These are phyloP conservation scores for Calephelis perditalis DNA, from an alignment of 2,888 invertebrate genomes.

Conservation along the genomic window DNA sequence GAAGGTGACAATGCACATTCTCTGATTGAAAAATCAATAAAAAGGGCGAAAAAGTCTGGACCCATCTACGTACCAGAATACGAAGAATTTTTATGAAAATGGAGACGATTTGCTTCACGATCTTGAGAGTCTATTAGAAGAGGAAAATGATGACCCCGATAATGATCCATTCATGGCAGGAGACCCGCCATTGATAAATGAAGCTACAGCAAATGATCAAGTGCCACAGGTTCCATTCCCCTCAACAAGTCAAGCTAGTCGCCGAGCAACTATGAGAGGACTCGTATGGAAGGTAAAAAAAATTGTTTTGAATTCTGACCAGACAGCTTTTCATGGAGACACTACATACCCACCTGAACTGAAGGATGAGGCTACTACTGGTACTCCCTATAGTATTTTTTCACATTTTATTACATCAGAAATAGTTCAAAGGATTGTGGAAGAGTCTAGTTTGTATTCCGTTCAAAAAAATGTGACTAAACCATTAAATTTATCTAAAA, in stretches of 20 bases:
- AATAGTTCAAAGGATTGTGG: too few relatives aligned
- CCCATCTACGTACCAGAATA: too few relatives aligned
- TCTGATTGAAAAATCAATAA: too few relatives aligned
- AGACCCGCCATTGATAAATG: conserved; percentile 37
- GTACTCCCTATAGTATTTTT: conserved; percentile 29
- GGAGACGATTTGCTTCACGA: conserved; percentile 36
- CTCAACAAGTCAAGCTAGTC: conserved; percentile 38
- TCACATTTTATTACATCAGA: too few relatives aligned
- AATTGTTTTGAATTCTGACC: conserved; percentile 38
- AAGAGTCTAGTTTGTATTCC: conserved; percentile 18
- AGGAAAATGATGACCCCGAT: conserved; percentile 35
- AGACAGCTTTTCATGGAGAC: conserved; percentile 33
- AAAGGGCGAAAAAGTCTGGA: too few relatives aligned
- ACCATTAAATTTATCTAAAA: conserved; percentile 30
- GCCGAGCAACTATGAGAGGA: conserved; percentile 37
- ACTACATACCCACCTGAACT: conserved; percentile 39
- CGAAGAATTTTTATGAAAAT: conserved; percentile 37
- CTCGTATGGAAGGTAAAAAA: conserved; percentile 39
- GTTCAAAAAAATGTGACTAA: conserved; percentile 36
- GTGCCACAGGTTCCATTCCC: conserved; percentile 38
- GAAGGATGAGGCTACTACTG: conserved; percentile 35
- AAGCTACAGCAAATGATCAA: conserved; percentile 32
- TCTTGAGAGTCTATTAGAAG: conserved; percentile 37
- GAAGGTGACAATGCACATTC: too few relatives aligned
- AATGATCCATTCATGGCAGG: conserved; percentile 35